Base-by-base conservation (phyloP, 1,140 invertebrate species). In the Hyphantria cunea region DNA sequence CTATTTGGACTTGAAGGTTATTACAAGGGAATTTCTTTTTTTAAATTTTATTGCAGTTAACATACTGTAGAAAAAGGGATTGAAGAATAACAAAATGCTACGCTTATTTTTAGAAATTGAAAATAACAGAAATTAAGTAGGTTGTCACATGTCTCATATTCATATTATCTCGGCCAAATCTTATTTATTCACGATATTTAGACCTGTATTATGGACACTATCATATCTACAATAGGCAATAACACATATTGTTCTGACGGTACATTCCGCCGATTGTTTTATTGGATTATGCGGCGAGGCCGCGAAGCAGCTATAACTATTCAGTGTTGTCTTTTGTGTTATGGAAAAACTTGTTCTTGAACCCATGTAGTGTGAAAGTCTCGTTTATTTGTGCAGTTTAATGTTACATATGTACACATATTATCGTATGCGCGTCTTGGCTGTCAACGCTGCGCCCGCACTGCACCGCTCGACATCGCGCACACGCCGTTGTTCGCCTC, bases 271-370 rank as follows among this genome's bases (percentile, higher is more conserved):
- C 81, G 78, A 89, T 90, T 90, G 85, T 90, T 89, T 90, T 89
- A 89, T 90, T 90, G 86, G 86, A 87, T 88, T 90, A 90, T 90
- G 86, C 86, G 80, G 78, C 82, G 80, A 81, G 79, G 82, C 80
- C 83, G 83, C 84, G 86, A 82, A 88, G 86, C 81, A 88, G 84
- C 88, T 90, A 90, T 90, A 90, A 90, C 88, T 90, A 90, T 90
- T 90, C 88, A 90, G 84, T 87, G 88, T 86, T 82, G 86, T 90
- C 88, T 90, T 88, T 90, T 90, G 85, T 90, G 88, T 90, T 90
- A 90, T 90, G 88, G 88, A 90, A 90, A 90, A 90, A 90, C 88
- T 90, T 90, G 88, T 90, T 90, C 83, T 89, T 89, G 86, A 89
- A 88, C 78, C 88, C 85, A 87, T 90, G 88, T 90, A 90, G 88